These are phyloP conservation scores for Oostethus manadensis DNA, from an alignment of 2,113 vertebrate species.

Conservation along the genomic window DNA sequence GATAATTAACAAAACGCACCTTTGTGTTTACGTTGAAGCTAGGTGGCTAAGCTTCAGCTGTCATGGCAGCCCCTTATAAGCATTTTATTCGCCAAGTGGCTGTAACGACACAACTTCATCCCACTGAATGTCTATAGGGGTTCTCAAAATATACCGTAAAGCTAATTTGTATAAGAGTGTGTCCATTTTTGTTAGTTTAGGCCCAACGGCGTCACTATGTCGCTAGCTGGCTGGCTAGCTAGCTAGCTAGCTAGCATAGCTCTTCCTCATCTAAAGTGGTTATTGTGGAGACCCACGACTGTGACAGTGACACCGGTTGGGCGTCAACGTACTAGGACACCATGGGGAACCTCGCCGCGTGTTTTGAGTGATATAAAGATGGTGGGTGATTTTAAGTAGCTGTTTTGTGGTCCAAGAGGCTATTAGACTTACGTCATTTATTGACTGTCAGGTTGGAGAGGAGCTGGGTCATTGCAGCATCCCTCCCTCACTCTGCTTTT, in stretches of 20 bases:
- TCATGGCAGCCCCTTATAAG: conserved; percentile 23
- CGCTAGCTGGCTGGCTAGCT: conserved; percentile 13
- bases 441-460: conserved; percentile 40
- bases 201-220: conserved; percentile 50
- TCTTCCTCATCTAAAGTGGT: conserved; percentile 7
- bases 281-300: background rate
- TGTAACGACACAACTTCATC: conserved; percentile 24
- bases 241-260: conserved; percentile 9
- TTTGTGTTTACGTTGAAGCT: background rate
- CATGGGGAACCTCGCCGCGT: background rate
- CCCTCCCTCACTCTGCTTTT: conserved; percentile 23
- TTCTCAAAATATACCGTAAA: no score
- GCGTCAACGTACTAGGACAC: background rate
- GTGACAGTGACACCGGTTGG: background rate
- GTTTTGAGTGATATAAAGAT: background rate
- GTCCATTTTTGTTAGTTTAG: conserved; percentile 16
- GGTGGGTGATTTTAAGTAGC: conserved; percentile 27
- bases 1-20: background rate
- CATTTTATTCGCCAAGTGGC: conserved; percentile 16
- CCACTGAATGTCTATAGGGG: background rate
- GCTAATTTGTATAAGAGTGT: background rate
- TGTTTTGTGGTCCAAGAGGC: conserved; percentile 34
- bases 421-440: conserved; percentile 57
- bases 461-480: conserved; percentile 35
- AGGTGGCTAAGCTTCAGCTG: conserved; percentile 38